Evolutionary conservation across 2,888 invertebrate genomes (phyloP), one percentile per base, ranked within the genome.

Genomic region (Galeruca laticollis): DNA sequence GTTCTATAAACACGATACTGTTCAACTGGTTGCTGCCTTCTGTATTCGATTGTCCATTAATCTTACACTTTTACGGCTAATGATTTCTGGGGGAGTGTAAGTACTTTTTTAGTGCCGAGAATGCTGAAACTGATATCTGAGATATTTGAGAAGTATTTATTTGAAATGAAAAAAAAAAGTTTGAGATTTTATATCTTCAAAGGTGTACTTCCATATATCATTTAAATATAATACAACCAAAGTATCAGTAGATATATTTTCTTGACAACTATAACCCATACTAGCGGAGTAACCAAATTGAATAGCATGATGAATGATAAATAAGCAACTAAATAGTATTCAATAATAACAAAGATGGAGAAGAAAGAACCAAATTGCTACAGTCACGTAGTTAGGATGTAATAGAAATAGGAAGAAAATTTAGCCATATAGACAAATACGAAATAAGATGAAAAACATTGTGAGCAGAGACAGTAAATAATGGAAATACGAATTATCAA

Each of bases 41-140:
- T 52, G 52, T 52, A 52, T 52, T 52, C 13, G 52, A 52, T 26
- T 52, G 52, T 26, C 8, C 52, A 52, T 52, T 52, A 52, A 52
- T 52, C 52, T 52, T 52, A 26, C 47, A 47, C 47, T 47, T 47
- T 47, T 47, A 47, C 18, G 18, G 15, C 18, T 47, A 47, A 47
- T 47, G 47, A 47, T 47, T 47, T 47, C 15, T 47, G 15, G 47
- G 47, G 47, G 47, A 47, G 18, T 15, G 47, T 47, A 18, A 47
- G 15, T 18, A 47, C 9, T 47, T 47, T 47, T 47, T 47, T 47
- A 6, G 8, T 2, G 15, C 1, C 47, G 18, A 47, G 47, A 18
- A 47, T 18, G 47, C 47, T 47, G 47, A 0, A 47, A 18, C 47
- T 47, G 47, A 47, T 15, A 47, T 18, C 8, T 47, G 47, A 47